phyloP scores from a whole-genome alignment of 1,140 invertebrate species.

The Pseudomyrmex flavicornis region DNA sequence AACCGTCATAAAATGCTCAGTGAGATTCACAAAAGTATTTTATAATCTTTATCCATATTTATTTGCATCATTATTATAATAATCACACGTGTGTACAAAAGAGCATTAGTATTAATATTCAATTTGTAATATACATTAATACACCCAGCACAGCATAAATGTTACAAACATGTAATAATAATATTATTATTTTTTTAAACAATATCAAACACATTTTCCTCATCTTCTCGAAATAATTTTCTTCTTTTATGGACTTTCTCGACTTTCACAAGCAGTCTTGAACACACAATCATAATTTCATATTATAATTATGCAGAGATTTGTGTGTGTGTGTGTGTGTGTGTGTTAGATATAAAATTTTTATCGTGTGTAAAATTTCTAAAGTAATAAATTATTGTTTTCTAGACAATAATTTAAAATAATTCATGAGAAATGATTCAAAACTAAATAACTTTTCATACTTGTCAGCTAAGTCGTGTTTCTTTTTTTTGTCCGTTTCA shows the following conservation, averaged over 20 bases:
- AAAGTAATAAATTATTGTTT: not conserved
- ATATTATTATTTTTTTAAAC: not conserved
- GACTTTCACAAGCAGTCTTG: constrained; percentile 44
- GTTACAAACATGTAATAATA: no score
- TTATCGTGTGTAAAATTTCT: not conserved
- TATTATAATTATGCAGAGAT: constrained; percentile 17
- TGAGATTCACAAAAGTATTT: no score
- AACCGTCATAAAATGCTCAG: no score
- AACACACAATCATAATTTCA: constrained; percentile 17
- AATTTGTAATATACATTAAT: no score
- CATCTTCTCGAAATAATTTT: constrained; percentile 63
- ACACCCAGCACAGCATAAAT: no score
- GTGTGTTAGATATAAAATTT: constrained; percentile 13
- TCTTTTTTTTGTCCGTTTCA: not conserved
- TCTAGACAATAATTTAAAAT: not conserved
- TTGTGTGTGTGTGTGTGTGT: not conserved
- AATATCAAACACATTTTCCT: constrained; percentile 31
- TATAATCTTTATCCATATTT: no score
- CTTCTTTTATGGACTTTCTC: constrained; percentile 55
- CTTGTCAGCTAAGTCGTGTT: not conserved
- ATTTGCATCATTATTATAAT: no score
- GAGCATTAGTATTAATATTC: no score
- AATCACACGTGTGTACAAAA: no score
- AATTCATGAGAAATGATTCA: not conserved
- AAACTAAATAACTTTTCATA: constrained; percentile 11